These are phyloP conservation scores for Gonocerus acuteangulatus DNA, from an alignment of 2,888 invertebrate genomes.

Conservation along the genomic window DNA sequence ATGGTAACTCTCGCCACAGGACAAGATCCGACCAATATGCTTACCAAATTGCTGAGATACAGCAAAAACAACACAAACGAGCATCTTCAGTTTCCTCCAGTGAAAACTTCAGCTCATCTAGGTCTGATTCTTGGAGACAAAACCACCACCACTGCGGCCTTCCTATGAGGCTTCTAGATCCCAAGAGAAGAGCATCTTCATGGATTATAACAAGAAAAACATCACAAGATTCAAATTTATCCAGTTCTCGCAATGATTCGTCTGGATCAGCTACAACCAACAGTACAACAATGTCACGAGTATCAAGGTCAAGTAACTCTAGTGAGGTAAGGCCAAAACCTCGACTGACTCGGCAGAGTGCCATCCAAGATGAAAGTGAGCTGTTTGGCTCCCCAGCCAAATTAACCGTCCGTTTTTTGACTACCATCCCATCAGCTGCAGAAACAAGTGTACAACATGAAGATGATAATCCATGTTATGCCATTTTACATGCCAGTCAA, in stretches of 20 bases:
- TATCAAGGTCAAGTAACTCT: constrained; percentile 73
- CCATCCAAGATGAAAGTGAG: constrained; percentile 61
- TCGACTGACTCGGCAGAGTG: constrained; percentile 69
- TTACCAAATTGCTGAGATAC: constrained; percentile 67
- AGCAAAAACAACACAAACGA: constrained; percentile 65
- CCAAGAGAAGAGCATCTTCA: constrained; percentile 72
- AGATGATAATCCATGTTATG: constrained; percentile 44
- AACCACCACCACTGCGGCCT: constrained; percentile 66
- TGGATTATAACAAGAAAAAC: constrained; percentile 88
- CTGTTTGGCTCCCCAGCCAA: constrained; percentile 53
- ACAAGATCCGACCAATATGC: constrained; percentile 57
- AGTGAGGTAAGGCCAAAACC: constrained; percentile 57
- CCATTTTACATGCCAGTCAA: constrained; percentile 39
- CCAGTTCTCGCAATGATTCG: constrained; percentile 84
- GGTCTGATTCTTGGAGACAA: constrained; percentile 81
- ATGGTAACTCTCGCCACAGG: constrained; percentile 45
- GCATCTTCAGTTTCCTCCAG: constrained; percentile 79
- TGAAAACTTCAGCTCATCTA: constrained; percentile 81
- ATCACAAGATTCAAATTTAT: constrained; percentile 84
- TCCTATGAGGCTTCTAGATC: constrained; percentile 63
- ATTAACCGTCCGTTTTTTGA: constrained; percentile 53
- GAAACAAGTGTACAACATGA: constrained; percentile 64
- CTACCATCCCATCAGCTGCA: constrained; percentile 66
- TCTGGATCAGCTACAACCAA: constrained; percentile 83
- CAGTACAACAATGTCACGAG: constrained; percentile 81